Base-by-base conservation (phyloP, 2,797 vertebrate genomes). In the Epinephelus coioides region DNA sequence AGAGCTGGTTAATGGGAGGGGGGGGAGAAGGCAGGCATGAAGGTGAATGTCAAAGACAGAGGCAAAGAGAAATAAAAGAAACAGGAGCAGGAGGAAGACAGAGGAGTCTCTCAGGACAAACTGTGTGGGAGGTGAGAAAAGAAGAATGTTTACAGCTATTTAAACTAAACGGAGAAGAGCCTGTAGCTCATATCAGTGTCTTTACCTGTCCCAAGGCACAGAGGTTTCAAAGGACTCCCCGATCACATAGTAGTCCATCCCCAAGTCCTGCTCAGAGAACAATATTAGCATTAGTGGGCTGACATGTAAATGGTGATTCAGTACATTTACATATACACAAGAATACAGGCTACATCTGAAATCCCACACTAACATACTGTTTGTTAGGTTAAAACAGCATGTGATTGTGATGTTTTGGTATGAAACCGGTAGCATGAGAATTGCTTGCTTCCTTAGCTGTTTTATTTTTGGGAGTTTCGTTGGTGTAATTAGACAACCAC, bases 171-270 rank as follows among this genome's bases (percentile, higher is more conserved):
- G 46, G 69, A 43, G 56, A 50, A 43, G 77, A 51, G 63, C 30
- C 25, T 53, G 4, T 14, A 49, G 54, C 62, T 84, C 55, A 27
- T 50, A 25, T 57, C 9, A 17, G 51, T 78, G 65, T 25, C 79
- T 90, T 97, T 96, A 99, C 98, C 98, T 98, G 95, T 99, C 98
- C 98, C 98, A 99, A 89, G 98, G 98, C 96, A 97, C 97, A 82
- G 98, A 99, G 43, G 98, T 99, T 94, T 99, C 98, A 95, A 99
- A 99, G 44, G 98, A 99, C 94, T 99, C 98, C 76, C 96, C 98
- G 64, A 99, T 95, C 94, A 99, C 75, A 81, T 96, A 99, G 94
- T 98, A 98, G 87, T 99, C 98, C 96, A 99, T 96, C 79, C 97
- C 98, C 88, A 99, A 86, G 86, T 99, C 98, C 98, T 99, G 94